These are phyloP conservation scores for Myiotriccus ornatus DNA, from an alignment of 2,797 vertebrate species.

Conservation along the genomic window DNA sequence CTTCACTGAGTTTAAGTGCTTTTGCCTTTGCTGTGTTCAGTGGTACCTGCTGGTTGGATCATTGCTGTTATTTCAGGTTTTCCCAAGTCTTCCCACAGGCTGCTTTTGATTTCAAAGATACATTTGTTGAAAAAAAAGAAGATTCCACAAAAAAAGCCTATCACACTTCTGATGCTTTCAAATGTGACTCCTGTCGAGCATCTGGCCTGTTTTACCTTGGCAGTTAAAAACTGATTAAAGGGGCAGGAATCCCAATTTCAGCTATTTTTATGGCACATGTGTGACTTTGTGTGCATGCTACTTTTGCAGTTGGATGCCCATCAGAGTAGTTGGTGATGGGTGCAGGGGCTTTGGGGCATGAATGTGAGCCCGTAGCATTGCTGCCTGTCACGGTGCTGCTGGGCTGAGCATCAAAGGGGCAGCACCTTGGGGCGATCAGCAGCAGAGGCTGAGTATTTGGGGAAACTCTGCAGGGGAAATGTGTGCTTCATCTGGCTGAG, in stretches of 20 bases:
- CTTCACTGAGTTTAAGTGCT: not conserved
- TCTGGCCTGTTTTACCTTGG: not conserved
- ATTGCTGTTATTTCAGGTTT: not conserved
- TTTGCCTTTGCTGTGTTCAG: not conserved
- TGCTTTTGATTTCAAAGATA: conserved; percentile 3
- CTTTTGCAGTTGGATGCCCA: not conserved
- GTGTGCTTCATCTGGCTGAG: not conserved
- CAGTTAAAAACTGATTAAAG: not conserved
- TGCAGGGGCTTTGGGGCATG: not conserved
- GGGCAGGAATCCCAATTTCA: not conserved
- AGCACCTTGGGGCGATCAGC: rapidly evolving
- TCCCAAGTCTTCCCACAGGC: not conserved
- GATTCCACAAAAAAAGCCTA: not conserved
- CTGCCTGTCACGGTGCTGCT: not conserved
- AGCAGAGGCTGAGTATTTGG: not conserved
- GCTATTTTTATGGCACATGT: not conserved
- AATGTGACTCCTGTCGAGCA: not conserved
- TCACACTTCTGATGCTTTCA: not conserved
- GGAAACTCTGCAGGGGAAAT: not conserved
- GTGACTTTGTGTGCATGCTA: rapidly evolving
- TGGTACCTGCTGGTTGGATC: rapidly evolving
- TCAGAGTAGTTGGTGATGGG: not conserved
- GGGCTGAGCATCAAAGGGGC: rapidly evolving
- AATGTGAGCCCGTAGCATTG: rapidly evolving
- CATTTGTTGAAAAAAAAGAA: not conserved